Conservation (phyloP, 2,888 invertebrate species). For the Hypselothyrea guttata region DNA sequence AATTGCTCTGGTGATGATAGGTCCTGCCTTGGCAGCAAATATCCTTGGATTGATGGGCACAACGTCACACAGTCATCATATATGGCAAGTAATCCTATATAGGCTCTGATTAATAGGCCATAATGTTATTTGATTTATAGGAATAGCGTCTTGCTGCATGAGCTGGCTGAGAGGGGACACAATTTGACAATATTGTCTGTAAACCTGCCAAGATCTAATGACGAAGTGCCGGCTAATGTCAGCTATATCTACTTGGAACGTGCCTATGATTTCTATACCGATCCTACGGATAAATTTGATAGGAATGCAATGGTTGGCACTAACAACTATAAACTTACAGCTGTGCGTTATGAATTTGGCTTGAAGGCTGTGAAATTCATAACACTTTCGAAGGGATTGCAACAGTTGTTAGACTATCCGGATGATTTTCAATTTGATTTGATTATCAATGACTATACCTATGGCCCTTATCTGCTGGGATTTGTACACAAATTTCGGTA, state of each 20-base stretch:
- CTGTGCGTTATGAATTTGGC: conserved; percentile 38
- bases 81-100: conserved; percentile 36
- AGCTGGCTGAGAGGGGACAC: conserved; percentile 55
- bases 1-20: conserved; percentile 18
- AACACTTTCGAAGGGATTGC: conserved; percentile 54
- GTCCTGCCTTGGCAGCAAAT: conserved; percentile 34
- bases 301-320: conserved; percentile 31
- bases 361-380: conserved; percentile 17
- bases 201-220: conserved; percentile 37
- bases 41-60: conserved; percentile 59
- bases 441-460: conserved; percentile 74
- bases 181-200: conserved; percentile 63
- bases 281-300: conserved; percentile 24
- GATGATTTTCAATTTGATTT: conserved; percentile 75
- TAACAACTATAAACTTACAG: conserved; percentile 30
- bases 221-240: conserved; percentile 48
- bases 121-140: background rate
- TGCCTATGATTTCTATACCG: no score
- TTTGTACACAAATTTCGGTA: no score
- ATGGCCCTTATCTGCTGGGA: no score
- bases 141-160: conserved; percentile 59
- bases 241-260: conserved; percentile 69
- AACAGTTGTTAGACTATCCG: conserved; percentile 65
- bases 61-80: conserved; percentile 63
- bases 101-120: no score